Evolutionary conservation across 1,140 invertebrate genomes (phyloP).

Genomic region (Apocrypta bakeri): DNA sequence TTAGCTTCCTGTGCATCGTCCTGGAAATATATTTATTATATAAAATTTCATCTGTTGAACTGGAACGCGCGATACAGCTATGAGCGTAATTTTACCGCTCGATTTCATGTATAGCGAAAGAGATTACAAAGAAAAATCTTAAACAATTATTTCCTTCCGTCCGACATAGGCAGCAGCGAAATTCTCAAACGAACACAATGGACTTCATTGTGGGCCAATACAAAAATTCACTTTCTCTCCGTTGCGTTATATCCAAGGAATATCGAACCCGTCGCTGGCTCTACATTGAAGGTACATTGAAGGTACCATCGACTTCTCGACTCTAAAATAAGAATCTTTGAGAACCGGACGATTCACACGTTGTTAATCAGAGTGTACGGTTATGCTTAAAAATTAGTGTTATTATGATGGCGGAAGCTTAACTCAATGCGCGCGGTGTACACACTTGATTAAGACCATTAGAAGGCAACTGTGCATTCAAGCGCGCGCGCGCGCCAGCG

Average conservation of each 20-base stretch:
- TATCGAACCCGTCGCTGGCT: neutral
- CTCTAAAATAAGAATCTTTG: slow-evolving; percentile 55
- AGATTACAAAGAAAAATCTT: neutral
- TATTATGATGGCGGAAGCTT: slow-evolving; percentile 64
- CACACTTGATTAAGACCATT: slow-evolving; percentile 74
- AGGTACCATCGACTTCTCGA: neutral
- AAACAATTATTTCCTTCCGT: neutral
- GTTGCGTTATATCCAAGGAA: no score
- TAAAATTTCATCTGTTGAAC: no score
- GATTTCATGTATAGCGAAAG: no score
- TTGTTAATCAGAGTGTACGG: slow-evolving; percentile 73
- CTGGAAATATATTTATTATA: no score
- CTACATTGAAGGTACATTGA: neutral
- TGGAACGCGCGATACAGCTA: no score
- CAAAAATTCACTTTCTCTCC: neutral
- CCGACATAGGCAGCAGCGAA: neutral
- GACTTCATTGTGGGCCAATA: neutral
- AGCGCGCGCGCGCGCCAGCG: slow-evolving; percentile 42
- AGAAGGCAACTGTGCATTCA: slow-evolving; percentile 67
- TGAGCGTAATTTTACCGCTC: no score
- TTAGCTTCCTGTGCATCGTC: no score
- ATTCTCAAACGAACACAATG: neutral
- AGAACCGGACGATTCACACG: slow-evolving; percentile 70
- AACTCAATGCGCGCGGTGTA: slow-evolving; percentile 64
- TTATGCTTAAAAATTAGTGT: slow-evolving; percentile 75